Evolutionary conservation across 2,797 vertebrate genomes (phyloP).

Genomic region (Nothura maculosa): DNA sequence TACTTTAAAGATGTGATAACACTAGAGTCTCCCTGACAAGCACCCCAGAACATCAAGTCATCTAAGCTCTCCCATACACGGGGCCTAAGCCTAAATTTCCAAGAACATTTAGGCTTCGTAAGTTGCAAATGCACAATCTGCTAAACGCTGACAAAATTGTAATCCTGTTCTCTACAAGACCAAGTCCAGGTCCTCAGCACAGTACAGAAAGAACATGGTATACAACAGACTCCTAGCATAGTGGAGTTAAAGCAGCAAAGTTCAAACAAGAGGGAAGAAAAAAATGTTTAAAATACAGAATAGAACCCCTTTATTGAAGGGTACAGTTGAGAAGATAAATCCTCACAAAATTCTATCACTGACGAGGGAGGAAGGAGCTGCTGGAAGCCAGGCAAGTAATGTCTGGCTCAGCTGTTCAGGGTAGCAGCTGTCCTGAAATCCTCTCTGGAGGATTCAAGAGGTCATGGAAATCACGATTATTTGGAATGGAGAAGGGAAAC

Average conservation of each 20-base stretch:
- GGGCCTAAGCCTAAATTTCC: neutral
- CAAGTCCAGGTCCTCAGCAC: neutral
- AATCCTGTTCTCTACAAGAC: neutral
- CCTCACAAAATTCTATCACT: neutral
- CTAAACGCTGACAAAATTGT: neutral
- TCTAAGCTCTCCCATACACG: neutral
- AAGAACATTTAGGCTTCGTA: neutral
- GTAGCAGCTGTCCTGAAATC: slow-evolving; percentile 68
- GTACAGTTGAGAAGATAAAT: neutral
- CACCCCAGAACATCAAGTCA: neutral
- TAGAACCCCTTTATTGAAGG: neutral
- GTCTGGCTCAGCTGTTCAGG: slow-evolving; percentile 62
- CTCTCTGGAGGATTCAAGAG: slow-evolving; percentile 26
- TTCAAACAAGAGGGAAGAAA: neutral
- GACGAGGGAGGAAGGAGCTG: neutral
- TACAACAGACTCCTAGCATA: neutral
- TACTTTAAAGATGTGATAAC: neutral
- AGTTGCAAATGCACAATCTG: neutral
- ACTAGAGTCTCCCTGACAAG: neutral
- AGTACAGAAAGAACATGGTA: neutral
- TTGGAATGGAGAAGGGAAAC: slow-evolving; percentile 52
- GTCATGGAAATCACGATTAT: slow-evolving; percentile 61
- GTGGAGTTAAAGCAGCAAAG: neutral
- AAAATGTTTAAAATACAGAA: neutral
- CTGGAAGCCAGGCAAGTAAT: neutral